Conservation (phyloP, 2,797 vertebrate species). For the Pantherophis alleghaniensis region DNA sequence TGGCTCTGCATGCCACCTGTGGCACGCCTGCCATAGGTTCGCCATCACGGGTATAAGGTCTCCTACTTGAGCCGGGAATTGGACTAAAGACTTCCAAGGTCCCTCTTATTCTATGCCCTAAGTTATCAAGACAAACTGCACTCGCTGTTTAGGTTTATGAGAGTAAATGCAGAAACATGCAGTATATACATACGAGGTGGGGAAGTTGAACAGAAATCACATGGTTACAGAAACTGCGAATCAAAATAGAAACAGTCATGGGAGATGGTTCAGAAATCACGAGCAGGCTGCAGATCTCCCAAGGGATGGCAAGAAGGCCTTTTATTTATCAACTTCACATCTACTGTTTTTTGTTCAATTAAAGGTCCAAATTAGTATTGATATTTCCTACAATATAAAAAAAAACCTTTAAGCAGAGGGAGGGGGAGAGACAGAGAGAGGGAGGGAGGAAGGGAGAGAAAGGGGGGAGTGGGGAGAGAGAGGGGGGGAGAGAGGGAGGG, state of each 20-base stretch:
- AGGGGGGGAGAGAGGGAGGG: conserved; percentile 25
- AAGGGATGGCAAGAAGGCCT: conserved; percentile 50
- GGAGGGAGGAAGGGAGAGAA: conserved; percentile 23
- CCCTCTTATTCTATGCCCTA: neutral
- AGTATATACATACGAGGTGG: neutral
- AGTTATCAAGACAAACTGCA: conserved; percentile 33
- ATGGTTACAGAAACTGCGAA: conserved; percentile 40
- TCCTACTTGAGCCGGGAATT: neutral
- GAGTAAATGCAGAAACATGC: neutral
- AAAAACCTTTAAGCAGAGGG: conserved; percentile 50
- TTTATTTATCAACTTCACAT: conserved; percentile 64
- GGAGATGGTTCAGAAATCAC: conserved; percentile 57
- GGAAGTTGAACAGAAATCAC: conserved; percentile 40
- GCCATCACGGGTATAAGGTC: neutral
- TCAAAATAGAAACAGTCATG: conserved; percentile 46
- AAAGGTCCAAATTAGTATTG: conserved; percentile 62
- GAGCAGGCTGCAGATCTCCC: conserved; percentile 41
- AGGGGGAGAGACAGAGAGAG: neutral
- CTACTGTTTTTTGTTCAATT: conserved; percentile 56
- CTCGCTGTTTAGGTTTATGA: conserved; percentile 6
- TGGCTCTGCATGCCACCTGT: too few relatives aligned
- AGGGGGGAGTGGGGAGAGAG: neutral
- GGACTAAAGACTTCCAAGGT: neutral
- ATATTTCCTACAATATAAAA: conserved; percentile 51
- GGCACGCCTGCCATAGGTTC: too few relatives aligned